Conservation (phyloP, 2,888 invertebrate species). For the Eristalis pertinax region DNA sequence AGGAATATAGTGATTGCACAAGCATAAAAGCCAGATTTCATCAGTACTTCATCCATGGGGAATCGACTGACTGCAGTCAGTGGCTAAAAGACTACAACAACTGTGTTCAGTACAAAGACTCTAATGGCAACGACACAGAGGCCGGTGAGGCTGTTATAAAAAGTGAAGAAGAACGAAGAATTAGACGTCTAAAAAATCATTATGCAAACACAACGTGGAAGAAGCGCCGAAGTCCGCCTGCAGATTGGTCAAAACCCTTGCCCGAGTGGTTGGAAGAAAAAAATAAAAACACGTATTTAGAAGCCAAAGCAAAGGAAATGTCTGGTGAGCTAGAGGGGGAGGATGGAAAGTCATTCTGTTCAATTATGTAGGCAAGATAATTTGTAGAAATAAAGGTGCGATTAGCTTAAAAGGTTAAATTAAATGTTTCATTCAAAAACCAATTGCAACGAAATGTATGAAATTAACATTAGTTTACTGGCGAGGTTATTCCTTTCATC, state of each 20-base stretch:
- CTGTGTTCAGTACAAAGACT: constrained; percentile 86
- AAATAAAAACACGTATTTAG: constrained; percentile 86
- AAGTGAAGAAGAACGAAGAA: constrained; percentile 87
- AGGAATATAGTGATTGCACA: constrained; percentile 91
- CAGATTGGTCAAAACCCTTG: constrained; percentile 90
- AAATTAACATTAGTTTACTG: too few relatives aligned
- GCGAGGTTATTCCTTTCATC: too few relatives aligned
- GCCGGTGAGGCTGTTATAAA: constrained; percentile 86
- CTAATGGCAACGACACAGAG: constrained; percentile 83
- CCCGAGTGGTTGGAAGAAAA: constrained; percentile 88
- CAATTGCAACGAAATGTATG: too few relatives aligned
- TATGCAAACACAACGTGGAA: constrained; percentile 90
- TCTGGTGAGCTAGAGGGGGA: constrained; percentile 78
- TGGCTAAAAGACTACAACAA: constrained; percentile 91
- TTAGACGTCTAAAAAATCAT: constrained; percentile 86
- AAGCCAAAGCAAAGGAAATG: constrained; percentile 85
- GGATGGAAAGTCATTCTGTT: constrained; percentile 75
- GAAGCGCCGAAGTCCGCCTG: constrained; percentile 87
- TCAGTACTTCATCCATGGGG: constrained; percentile 92
- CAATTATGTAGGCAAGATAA: constrained; percentile 75
- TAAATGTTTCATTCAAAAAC: too few relatives aligned
- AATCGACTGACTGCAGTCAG: constrained; percentile 87
- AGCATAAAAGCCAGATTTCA: constrained; percentile 89
- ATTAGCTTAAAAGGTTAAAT: too few relatives aligned
- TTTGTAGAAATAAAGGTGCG: not conserved